Conservation (phyloP, 2,797 vertebrate genomes). For the Ceryle rudis region DNA sequence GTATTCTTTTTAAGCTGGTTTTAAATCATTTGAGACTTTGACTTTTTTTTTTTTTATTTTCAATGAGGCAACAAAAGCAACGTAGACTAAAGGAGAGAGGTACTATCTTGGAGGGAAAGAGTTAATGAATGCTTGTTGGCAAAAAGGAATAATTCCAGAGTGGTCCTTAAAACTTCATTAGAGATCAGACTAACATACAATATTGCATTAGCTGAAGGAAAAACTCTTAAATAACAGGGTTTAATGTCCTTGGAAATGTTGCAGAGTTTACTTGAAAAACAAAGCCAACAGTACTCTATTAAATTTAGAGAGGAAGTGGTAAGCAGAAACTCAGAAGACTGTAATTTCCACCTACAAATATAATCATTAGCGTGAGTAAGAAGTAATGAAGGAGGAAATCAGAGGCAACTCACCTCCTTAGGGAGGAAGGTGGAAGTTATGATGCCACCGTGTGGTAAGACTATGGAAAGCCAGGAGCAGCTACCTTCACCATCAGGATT, state of each 20-base stretch:
- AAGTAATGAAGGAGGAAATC: slow-evolving; percentile 7
- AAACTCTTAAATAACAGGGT: not conserved
- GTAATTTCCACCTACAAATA: slow-evolving; percentile 52
- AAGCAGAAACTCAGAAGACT: slow-evolving; percentile 15
- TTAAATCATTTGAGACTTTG: not conserved
- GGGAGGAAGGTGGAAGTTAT: not conserved
- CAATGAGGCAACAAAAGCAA: not conserved
- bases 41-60: not conserved
- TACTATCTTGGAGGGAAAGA: not conserved
- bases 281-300: slow-evolving; percentile 43
- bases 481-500: not conserved
- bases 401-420: not conserved
- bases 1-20: not conserved
- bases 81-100: not conserved
- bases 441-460: slow-evolving; percentile 66
- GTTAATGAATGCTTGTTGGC: not conserved
- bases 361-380: slow-evolving; percentile 1
- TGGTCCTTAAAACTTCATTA: slow-evolving; percentile 34
- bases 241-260: slow-evolving; percentile 42
- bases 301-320: slow-evolving; percentile 43
- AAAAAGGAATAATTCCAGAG: not conserved
- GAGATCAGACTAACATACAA: not conserved
- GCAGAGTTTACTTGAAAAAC: slow-evolving; percentile 61
- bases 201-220: slow-evolving; percentile 46
- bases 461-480: not conserved